Evolutionary conservation across 2,113 vertebrate species (phyloP).

Genomic region (Lycaon pictus): DNA sequence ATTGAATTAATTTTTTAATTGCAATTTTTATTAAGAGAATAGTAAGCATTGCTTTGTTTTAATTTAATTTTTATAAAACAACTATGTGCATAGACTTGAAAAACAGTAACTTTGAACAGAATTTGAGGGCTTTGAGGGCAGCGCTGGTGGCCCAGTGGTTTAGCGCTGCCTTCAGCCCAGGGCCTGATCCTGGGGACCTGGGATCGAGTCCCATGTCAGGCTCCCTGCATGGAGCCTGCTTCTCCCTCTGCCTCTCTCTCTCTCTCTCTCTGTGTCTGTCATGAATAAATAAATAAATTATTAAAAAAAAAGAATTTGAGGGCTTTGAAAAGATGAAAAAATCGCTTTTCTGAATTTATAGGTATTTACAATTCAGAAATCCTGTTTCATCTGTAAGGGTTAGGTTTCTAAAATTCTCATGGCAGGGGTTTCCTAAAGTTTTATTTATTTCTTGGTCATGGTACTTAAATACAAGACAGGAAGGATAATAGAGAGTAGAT

Average conservation of each 20-base stretch:
- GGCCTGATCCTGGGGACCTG: too few species aligned
- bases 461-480: not conserved
- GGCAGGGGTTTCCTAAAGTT: slow-evolving; percentile 12
- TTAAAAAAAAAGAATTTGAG: not conserved
- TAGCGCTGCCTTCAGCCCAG: too few species aligned
- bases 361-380: not conserved
- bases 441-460: slow-evolving; percentile 9
- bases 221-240: too few species aligned
- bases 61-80: slow-evolving; percentile 29
- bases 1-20: slow-evolving; percentile 81
- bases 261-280: too few species aligned
- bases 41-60: slow-evolving; percentile 53
- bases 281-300: too few species aligned
- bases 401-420: not conserved
- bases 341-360: not conserved
- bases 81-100: not conserved
- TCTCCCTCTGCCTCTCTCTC: too few species aligned
- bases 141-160: too few species aligned
- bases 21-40: slow-evolving; percentile 70
- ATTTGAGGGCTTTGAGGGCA: slow-evolving; percentile 47
- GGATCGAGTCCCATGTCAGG: too few species aligned
- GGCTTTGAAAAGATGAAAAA: slow-evolving; percentile 53
- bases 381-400: not conserved
- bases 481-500: not conserved
- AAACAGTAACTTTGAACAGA: slow-evolving; percentile 55